Evolutionary conservation across 2,113 vertebrate species (phyloP), one percentile per base, ranked within the genome.

Genomic region (Poicephalus gulielmi): DNA sequence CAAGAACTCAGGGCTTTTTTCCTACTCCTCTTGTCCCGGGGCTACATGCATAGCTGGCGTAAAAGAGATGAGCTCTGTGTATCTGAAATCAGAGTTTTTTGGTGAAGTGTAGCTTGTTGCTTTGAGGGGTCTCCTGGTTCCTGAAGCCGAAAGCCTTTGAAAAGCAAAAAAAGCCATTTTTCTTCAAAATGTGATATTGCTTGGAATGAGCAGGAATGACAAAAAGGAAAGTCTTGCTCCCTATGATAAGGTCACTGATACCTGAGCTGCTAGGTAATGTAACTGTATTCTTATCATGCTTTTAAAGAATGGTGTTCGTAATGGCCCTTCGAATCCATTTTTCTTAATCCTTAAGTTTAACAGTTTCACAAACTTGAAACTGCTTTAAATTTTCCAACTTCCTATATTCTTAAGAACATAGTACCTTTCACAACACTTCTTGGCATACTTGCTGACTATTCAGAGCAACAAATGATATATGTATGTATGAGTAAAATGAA

Each of bases 31-130:
- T 25, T 35, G 33, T 11, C n/a, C 11, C 3, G 2, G 41, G 31
- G 44, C 14, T 68, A 31, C 17, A 0, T 17, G 10, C 9, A 2
- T 13, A 16, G 33, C 41, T 6, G 1, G 5, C 5, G n/a, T 16
- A 2, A 27, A 43, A 20, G 37, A 8, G 11, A 13, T 15, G 68
- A 43, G 13, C 12, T 47, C 30, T 15, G 7, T 39, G 43, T 11
- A 3, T 11, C 35, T 30, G 4, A 31, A 37, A 31, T 31, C 30
- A 8, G 6, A 10, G 7, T 13, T 69, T 55, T 66, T 46, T 13
- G 11, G 31, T 3, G 0, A 28, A 35, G 12, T 28, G 9, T 24
- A 39, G 5, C 47, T 12, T 39, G 4, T 11, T 69, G 33, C 37
- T 39, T 0, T 9, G 14, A 37, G 9, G 9, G 5, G 1, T 28